Base-by-base conservation (phyloP, 2,113 vertebrate species). In the Hippocampus barbouri region DNA sequence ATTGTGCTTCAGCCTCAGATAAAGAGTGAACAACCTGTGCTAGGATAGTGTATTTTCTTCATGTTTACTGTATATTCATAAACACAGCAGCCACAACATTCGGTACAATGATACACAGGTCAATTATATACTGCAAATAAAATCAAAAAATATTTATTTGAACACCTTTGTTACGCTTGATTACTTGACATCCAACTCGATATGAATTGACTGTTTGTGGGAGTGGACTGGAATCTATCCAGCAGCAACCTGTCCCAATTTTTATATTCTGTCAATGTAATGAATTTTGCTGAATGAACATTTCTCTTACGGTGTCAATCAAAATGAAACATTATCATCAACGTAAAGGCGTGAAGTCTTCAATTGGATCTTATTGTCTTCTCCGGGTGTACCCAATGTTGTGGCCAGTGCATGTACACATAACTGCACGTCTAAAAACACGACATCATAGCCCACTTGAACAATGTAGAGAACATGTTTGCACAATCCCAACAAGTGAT, bases 1-100 rank as follows among this genome's bases (percentile, higher is more conserved):
- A 74, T 84, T 86, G 83, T 85, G 84, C 83, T 87, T 81, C 78
- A 69, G 59, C 71, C 68, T 84, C 47, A 72, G 8, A 47, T 62
- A 40, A 10, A 43, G 40, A 41, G 66, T 72, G 59, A 76, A 27
- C n/a, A 73, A 74, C 65, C 69, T 85, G 76, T 85, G 77, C 76
- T 81, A 74, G 25, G 25, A 40, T 45, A 5, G 2, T 66, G 8
- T 57, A 51, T 34, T 7, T 49, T 66, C 15, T 69, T 53, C 5
- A 15, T 15, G 71, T 0, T 27, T 16, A 77, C 74, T 61, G 61
- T n/a, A 83, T 74, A 63, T 68, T 77, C 74, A 85, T 77, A 72
- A 80, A 76, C 66, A 79, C 66, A 79, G 8, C 74, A 71, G 59
- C 61, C 23, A 75, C 59, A 1, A 79, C 49, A 82, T 75, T 49